phyloP scores from a whole-genome alignment of 2,113 vertebrate genomes.

The Hemiscyllium ocellatum region DNA sequence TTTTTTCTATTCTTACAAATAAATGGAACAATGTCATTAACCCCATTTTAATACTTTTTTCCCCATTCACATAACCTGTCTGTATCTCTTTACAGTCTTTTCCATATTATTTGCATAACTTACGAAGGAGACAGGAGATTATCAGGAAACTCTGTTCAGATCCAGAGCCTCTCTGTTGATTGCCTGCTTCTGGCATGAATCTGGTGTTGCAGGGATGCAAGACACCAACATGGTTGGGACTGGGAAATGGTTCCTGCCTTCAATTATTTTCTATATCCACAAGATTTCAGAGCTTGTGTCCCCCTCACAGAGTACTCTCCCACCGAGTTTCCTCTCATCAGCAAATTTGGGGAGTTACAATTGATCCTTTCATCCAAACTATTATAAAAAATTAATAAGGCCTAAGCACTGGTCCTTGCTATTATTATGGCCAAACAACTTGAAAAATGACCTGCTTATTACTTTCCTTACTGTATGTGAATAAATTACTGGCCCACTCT shows the following conservation, averaged over 20 bases:
- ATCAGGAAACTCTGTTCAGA: background rate
- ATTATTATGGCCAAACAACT: no score
- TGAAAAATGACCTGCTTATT: background rate
- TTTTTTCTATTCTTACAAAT: background rate
- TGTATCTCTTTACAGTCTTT: background rate
- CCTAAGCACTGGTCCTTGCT: no score
- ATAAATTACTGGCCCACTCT: background rate
- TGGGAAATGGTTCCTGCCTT: no score
- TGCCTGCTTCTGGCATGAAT: no score
- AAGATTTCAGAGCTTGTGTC: background rate
- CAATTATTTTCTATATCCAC: no score
- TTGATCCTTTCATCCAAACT: no score
- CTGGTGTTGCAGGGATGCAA: no score
- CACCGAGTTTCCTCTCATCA: background rate
- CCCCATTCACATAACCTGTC: background rate
- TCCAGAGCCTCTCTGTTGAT: no score
- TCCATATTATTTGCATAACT: background rate
- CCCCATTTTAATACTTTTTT: background rate
- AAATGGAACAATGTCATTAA: background rate
- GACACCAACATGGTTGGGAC: no score
- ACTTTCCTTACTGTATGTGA: background rate
- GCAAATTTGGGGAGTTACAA: no score
- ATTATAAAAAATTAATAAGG: no score
- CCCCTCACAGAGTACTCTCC: no score
- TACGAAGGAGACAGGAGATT: background rate